Base-by-base conservation (phyloP, 2,797 vertebrate genomes). In the Mus spretus region DNA sequence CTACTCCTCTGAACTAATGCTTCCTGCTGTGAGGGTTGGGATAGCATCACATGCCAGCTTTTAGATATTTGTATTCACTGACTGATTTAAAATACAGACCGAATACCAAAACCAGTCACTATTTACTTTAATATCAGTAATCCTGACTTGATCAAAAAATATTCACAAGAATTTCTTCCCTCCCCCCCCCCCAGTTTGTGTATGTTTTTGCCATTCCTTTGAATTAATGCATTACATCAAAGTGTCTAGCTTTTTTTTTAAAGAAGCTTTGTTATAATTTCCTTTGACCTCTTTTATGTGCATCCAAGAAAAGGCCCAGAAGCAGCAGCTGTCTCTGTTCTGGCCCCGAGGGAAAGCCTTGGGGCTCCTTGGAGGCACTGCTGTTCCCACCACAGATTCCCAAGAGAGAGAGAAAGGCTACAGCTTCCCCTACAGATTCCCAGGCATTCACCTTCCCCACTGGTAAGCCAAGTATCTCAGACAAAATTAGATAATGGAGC, bases 281-380 rank as follows among this genome's bases (percentile, higher is more conserved):
- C 92, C 96, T 97, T 97, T 97, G 96, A 90, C 37, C 96, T 96
- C 98, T 99, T 98, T 99, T 96, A 98, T 98, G 97, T 98, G 92
- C 94, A 93, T 98, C 98, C 98, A 98, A 98, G 97, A 97, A 78
- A 98, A 97, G 95, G 97, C 98, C 98, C 97, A 98, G 94, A 98
- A 97, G 74, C 92, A 97, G 94, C 97, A 96, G 94, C 97, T 98
- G 97, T 98, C 96, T 97, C 74, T 96, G 96, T 79, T 96, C 0
- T 0, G 80, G 97, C 95, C 95, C 97, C 91, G 96, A 86, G 93
- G 90, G 98, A 97, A 98, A 93, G 96, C 97, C 96, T 98, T 92
- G 96, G 96, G 96, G 95, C 97, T 96, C 97, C 96, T 98, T 97
- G 96, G 67, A 70, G 67, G 98, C 97, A 97, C 97, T 95, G 98